phyloP scores from a whole-genome alignment of 2,797 vertebrate genomes.

The Myotis findleyi region DNA sequence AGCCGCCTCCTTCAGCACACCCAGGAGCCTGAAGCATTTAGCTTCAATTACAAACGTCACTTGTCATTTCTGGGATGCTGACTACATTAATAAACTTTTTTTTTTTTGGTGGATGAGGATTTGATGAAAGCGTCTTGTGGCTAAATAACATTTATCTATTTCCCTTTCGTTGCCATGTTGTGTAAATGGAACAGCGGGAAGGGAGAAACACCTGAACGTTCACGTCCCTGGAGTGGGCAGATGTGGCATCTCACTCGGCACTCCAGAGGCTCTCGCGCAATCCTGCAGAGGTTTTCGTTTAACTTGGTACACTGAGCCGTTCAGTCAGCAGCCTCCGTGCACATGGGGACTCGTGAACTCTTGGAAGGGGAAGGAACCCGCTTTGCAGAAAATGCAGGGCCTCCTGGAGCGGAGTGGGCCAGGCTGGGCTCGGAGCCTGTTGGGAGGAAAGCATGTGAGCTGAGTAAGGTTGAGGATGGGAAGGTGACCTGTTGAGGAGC shows the following conservation, averaged over 20 bases:
- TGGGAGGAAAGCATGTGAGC: background rate
- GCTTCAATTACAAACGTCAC: conserved; percentile 76
- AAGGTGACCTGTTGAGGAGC: background rate
- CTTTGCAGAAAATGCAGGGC: conserved; percentile 70
- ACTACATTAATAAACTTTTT: conserved; percentile 80
- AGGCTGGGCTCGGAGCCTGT: background rate
- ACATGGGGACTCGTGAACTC: conserved; percentile 69
- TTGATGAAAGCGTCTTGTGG: conserved; percentile 64
- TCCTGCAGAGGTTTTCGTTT: conserved; percentile 79
- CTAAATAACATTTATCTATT: conserved; percentile 36
- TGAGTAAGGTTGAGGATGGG: accelerated
- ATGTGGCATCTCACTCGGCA: conserved; percentile 70
- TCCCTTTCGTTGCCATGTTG: background rate
- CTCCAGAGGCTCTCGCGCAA: conserved; percentile 74
- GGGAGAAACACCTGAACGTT: conserved; percentile 82
- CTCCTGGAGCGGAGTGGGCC: conserved; percentile 49
- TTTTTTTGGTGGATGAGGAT: conserved; percentile 71
- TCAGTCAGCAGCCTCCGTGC: conserved; percentile 54
- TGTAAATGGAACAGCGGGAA: background rate
- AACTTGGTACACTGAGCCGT: conserved; percentile 59
- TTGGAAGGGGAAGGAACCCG: conserved; percentile 65
- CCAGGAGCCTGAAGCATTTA: conserved; percentile 76
- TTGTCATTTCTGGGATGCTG: conserved; percentile 80
- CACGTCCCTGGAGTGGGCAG: conserved; percentile 76
- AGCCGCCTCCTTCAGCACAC: background rate